Evolutionary conservation across 2,113 vertebrate species (phyloP), one percentile per base, ranked within the genome.

Genomic region (Probosciger aterrimus): DNA sequence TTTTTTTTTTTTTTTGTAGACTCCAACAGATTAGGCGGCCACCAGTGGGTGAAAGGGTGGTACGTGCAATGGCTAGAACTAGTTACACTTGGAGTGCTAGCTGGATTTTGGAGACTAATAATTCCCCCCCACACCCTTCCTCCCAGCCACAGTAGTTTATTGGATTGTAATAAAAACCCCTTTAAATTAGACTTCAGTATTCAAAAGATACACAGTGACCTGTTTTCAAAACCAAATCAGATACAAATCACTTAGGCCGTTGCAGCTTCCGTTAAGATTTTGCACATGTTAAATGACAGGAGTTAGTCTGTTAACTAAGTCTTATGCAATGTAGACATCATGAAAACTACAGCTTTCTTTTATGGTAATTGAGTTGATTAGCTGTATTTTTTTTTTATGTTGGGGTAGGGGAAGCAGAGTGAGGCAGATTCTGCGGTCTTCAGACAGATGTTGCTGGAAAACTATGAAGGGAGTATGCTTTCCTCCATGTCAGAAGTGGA

Each of bases 111-210:
- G 47, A 63, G 50, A 59, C 10, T 68, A 37, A 5, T 46, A 43
- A 12, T 25, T 62, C 11, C 4, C 11, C 12, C 18, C 14, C 24
- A 4, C 10, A 20, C 13, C 6, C 18, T 14, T 4, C 2, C 4
- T 5, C 3, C 14, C 6, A 27, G 23, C 65, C 23, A 46, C 18
- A 23, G 35, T n/a, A 25, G 10, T 70, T 92, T 44, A 63, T 52
- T 62, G 24, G 20, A 3, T 24, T 83, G 53, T 57, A 65, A 65
- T 86, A 74, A 71, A 71, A 68, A 35, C 1, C 30, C 31, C 55
- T 1, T 2, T 50, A 13, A 82, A 76, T 70, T 44, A 30, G 27
- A 39, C 25, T 55, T 71, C 14, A 24, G 10, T 60, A 49, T 80
- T 87, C 27, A 52, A 25, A 37, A 62, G 47, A 37, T 47, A 44